phyloP scores from a whole-genome alignment of 2,888 invertebrate species.

The Deladenus siricidicola region DNA sequence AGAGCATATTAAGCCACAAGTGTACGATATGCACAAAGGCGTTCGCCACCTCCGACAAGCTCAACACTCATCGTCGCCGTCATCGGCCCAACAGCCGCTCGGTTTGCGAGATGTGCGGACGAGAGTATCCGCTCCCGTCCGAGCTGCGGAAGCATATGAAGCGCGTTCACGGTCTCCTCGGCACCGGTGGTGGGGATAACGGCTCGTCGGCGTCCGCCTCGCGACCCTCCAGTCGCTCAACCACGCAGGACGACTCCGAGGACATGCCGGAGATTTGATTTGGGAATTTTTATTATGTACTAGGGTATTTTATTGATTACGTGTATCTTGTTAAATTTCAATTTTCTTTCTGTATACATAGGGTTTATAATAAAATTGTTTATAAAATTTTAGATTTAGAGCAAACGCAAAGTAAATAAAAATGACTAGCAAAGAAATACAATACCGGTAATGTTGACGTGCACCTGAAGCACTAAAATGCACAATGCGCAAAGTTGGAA shows the following conservation, averaged over 20 bases:
- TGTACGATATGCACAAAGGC: neutral
- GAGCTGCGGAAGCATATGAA: neutral
- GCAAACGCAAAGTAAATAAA: too few species aligned
- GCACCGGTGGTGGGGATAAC: neutral
- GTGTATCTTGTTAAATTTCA: too few species aligned
- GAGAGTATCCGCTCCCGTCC: neutral
- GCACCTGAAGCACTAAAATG: too few species aligned
- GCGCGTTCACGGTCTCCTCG: neutral
- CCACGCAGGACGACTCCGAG: neutral
- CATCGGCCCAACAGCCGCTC: neutral
- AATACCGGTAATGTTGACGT: neutral
- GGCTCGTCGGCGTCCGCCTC: neutral
- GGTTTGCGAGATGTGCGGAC: neutral
- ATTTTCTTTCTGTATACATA: too few species aligned
- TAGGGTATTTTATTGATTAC: too few species aligned
- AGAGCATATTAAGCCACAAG: neutral
- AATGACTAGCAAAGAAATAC: neutral
- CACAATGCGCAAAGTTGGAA: too few species aligned
- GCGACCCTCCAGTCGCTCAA: neutral
- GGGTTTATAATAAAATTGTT: too few species aligned
- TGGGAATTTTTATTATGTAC: neutral
- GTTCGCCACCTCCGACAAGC: neutral
- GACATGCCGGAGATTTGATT: neutral
- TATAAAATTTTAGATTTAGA: too few species aligned
- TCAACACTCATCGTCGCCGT: neutral